A percentile compares a stretch with the other conserved stretches of the same genome.
Evolutionary conservation across 2,797 vertebrate genomes (phyloP).

Genomic region (Dicrostonyx torquatus): DNA sequence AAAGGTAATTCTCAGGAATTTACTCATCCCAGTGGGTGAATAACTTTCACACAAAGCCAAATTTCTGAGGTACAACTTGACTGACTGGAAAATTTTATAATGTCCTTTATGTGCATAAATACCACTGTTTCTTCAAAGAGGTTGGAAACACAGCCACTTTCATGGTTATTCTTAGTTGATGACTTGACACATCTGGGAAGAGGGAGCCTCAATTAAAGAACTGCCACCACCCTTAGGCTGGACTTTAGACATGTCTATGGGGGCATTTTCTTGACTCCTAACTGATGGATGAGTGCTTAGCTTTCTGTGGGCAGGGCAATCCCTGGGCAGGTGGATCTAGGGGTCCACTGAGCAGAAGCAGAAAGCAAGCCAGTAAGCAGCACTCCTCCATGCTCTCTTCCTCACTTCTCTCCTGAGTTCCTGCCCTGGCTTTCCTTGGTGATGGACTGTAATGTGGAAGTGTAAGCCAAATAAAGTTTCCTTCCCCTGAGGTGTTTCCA

Average conservation of each 20-base stretch:
- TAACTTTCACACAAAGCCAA: slow-evolving; percentile 36
- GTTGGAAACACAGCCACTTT: background rate
- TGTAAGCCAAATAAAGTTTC: background rate
- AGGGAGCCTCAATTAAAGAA: background rate
- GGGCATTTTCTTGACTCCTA: background rate
- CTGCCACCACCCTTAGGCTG: background rate
- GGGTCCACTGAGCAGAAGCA: background rate
- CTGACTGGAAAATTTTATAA: background rate
- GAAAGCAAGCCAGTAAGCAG: background rate
- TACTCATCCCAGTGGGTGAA: background rate
- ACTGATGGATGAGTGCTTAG: too few relatives aligned
- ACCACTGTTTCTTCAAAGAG: background rate
- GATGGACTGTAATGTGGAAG: background rate
- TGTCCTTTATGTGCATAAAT: background rate
- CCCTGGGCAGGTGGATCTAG: background rate
- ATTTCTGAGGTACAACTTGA: background rate
- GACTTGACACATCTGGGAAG: background rate
- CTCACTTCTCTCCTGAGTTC: background rate
- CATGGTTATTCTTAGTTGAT: background rate
- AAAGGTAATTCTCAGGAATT: slow-evolving; percentile 11
- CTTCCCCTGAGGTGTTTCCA: background rate
- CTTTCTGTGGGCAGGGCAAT: background rate
- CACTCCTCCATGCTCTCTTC: background rate
- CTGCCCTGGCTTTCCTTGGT: background rate
- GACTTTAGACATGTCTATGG: background rate